Percentiles rank a stretch among this genome's conserved stretches.
phyloP scores from a whole-genome alignment of 2,888 invertebrate species.

The Bellardia bayeri region DNA sequence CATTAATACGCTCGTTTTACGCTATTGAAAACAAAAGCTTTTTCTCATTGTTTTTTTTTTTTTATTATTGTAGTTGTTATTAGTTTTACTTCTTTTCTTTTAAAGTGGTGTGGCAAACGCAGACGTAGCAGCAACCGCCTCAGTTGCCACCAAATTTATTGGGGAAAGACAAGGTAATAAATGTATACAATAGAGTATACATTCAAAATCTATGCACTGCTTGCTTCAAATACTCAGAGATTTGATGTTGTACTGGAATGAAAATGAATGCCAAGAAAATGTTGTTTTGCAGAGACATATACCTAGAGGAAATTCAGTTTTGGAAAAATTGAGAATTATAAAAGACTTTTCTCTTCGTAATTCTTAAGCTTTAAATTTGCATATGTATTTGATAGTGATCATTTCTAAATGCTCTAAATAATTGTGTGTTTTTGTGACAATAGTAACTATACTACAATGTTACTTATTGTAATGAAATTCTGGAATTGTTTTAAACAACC shows the following conservation, averaged over 20 bases:
- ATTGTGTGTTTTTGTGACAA: too few species aligned
- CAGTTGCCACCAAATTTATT: background rate
- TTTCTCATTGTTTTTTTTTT: slow-evolving; percentile 36
- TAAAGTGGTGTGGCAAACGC: background rate
- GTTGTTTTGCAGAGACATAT: background rate
- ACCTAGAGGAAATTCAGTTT: slow-evolving; percentile 45
- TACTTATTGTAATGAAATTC: too few species aligned
- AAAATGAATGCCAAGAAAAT: slow-evolving; percentile 52
- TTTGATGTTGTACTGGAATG: background rate
- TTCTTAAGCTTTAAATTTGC: background rate
- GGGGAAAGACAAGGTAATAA: slow-evolving; percentile 27
- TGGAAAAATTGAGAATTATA: slow-evolving; percentile 19
- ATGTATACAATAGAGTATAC: background rate
- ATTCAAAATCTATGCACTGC: slow-evolving; percentile 15
- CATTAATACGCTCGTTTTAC: slow-evolving; percentile 49
- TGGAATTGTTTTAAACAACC: too few species aligned
- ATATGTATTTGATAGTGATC: too few species aligned
- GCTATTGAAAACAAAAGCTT: slow-evolving; percentile 61
- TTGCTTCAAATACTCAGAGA: background rate
- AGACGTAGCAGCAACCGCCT: background rate
- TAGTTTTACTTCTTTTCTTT: background rate
- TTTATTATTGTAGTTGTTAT: background rate
- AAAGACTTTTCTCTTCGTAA: slow-evolving; percentile 22
- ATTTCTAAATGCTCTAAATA: too few species aligned
- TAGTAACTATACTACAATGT: too few species aligned